A percentile compares a stretch with the other conserved stretches of the same genome.
Conservation (phyloP, 2,888 invertebrate genomes). For the Athalia cordata region DNA sequence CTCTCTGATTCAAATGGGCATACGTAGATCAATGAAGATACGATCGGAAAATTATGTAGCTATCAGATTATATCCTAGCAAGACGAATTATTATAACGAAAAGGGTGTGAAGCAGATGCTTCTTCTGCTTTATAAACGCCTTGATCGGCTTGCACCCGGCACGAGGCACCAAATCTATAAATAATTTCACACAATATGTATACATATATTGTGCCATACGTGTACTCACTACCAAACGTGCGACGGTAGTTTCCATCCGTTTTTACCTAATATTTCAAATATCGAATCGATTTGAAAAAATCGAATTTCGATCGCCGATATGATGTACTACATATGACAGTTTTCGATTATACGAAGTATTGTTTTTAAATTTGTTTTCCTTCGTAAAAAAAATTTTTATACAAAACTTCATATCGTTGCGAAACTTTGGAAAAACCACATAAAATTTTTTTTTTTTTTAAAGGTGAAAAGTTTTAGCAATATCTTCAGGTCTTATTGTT, state of each 20-base stretch:
- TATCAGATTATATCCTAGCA: background rate
- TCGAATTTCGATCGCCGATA: background rate
- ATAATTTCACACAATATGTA: constrained; percentile 62
- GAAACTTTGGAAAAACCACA: too few relatives aligned
- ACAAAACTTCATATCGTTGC: too few relatives aligned
- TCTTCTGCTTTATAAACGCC: constrained; percentile 23
- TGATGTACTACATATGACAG: background rate
- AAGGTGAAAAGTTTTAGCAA: too few relatives aligned
- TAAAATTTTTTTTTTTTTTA: too few relatives aligned
- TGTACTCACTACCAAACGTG: background rate
- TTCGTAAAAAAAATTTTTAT: too few relatives aligned
- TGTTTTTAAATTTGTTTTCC: too few relatives aligned
- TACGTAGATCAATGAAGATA: too few relatives aligned
- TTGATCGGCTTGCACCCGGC: constrained; percentile 61
- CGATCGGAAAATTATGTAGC: background rate
- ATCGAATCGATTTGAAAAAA: background rate
- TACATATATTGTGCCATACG: background rate
- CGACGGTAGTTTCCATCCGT: constrained; percentile 49
- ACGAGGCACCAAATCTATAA: constrained; percentile 64
- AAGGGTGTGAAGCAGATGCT: constrained; percentile 13
- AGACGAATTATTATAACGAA: background rate
- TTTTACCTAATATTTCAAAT: constrained; percentile 41
- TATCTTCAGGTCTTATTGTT: too few relatives aligned
- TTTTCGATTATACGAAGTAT: too few relatives aligned
- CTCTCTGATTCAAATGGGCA: too few relatives aligned